phyloP scores from a whole-genome alignment of 2,113 vertebrate genomes.

The Mirza zaza region DNA sequence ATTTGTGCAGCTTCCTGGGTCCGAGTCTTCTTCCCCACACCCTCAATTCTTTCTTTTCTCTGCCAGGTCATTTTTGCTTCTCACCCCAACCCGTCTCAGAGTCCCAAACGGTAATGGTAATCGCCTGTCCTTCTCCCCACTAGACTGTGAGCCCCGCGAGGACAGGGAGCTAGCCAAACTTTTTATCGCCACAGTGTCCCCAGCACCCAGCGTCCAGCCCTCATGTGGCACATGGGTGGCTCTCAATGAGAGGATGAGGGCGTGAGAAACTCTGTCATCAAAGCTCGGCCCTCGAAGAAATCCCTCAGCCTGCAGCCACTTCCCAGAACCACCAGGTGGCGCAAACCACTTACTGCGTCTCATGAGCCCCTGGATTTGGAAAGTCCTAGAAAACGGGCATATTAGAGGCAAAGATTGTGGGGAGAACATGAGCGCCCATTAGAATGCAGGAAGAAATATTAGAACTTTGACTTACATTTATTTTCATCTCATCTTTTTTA shows the following conservation, averaged over 20 bases:
- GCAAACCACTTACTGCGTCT: neutral
- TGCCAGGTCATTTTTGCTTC: neutral
- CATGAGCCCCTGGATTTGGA: neutral
- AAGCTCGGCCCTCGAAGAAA: neutral
- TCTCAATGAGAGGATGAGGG: neutral
- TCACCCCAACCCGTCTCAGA: neutral
- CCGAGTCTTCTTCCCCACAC: neutral
- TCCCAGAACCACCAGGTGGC: constrained; percentile 27
- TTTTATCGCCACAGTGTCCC: neutral
- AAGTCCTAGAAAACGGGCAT: neutral
- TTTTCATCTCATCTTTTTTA: constrained; percentile 75
- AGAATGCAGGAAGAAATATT: constrained; percentile 56
- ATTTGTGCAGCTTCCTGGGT: neutral
- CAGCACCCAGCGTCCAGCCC: neutral
- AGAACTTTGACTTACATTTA: constrained; percentile 78
- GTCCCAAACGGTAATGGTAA: neutral
- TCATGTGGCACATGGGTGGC: neutral
- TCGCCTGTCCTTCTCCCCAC: neutral
- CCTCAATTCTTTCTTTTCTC: neutral
- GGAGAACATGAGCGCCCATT: neutral
- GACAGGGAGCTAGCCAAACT: neutral
- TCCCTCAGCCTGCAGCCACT: neutral
- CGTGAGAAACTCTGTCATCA: neutral
- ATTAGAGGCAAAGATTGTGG: neutral
- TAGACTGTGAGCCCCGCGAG: constrained; percentile 36